Evolutionary conservation across 2,888 invertebrate genomes (phyloP).

Genomic region (Hyalella azteca): DNA sequence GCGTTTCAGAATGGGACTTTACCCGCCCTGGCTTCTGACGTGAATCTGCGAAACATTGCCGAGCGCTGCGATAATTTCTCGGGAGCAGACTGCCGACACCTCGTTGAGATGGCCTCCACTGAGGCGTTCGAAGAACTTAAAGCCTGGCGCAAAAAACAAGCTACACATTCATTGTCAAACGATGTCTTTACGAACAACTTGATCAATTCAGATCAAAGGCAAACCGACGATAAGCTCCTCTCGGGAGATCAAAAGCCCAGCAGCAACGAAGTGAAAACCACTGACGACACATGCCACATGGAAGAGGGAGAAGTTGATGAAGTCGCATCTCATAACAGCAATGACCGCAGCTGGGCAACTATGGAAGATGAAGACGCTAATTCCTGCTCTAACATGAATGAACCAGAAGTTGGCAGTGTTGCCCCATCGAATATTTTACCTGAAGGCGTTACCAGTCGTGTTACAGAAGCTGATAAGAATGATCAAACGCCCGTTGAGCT

Average conservation of each 20-base stretch:
- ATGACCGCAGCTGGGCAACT: not conserved
- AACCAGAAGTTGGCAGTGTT: no score
- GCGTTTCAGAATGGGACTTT: conserved; percentile 75
- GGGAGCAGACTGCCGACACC: conserved; percentile 55
- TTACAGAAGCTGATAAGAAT: no score
- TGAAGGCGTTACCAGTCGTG: no score
- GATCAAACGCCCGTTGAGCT: no score
- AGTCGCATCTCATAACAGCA: not conserved
- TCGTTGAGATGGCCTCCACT: conserved; percentile 55
- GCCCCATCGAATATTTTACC: no score
- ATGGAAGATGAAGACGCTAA: conserved; percentile 7
- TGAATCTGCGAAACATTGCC: conserved; percentile 45
- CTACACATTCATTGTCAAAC: not conserved
- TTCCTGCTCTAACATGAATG: no score
- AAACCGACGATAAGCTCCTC: not conserved
- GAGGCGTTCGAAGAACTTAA: conserved; percentile 51
- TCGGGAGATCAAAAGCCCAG: not conserved
- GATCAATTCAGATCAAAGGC: not conserved
- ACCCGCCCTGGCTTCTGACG: conserved; percentile 71
- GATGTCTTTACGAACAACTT: not conserved
- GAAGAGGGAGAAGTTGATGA: not conserved
- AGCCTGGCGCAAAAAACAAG: not conserved
- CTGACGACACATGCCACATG: not conserved
- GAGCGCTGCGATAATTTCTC: conserved; percentile 51
- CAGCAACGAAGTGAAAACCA: not conserved